Evolutionary conservation across 1,140 invertebrate species (phyloP), one percentile per base, ranked within the genome.

Genomic region (Teleogryllus occipitalis): DNA sequence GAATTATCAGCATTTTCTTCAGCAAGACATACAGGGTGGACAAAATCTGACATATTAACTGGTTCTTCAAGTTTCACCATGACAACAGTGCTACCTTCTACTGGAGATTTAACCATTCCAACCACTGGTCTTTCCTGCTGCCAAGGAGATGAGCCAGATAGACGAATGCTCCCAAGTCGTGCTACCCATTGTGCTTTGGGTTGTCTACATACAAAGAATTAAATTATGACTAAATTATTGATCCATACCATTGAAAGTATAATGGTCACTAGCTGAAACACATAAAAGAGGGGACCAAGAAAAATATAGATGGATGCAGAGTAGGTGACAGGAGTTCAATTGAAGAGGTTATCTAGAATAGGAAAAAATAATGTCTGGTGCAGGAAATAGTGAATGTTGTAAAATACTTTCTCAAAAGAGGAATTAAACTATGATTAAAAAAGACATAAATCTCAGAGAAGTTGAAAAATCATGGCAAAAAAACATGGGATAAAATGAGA

Each of bases 61-160:
- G 93, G 90, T 80, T 92, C 90, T 80, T 95, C 93, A 73, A 97
- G 85, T 83, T 95, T 94, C 8, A 96, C 88, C 48, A 97, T 85
- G 3, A 94, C 94, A 1, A 95, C 88, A 73, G 93, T 93, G 81
- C 94, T 96, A 12, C 95, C 95, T 86, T 96, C 94, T 0, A 96
- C 93, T 0, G 95, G 95, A 0, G 94, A 96, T 82, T 96, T 95
- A 7, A 96, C 91, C 93, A 96, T 95, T 18, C 95, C 95, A 5
- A 95, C 88, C 21, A 97, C 93, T 78, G 94, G 88, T 46, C 94
- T 87, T 82, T 96, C 93, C 84, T 96, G 95, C 81, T 95, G 94
- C 95, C 95, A 96, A 0, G 96, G 95, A 6, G 94, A 91, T 5
- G 90, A 91, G 78, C 92, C 92, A 18, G 92, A 90, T 54, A 96